Conservation (phyloP, 2,888 invertebrate genomes). For the Meiosimyza decipiens region DNA sequence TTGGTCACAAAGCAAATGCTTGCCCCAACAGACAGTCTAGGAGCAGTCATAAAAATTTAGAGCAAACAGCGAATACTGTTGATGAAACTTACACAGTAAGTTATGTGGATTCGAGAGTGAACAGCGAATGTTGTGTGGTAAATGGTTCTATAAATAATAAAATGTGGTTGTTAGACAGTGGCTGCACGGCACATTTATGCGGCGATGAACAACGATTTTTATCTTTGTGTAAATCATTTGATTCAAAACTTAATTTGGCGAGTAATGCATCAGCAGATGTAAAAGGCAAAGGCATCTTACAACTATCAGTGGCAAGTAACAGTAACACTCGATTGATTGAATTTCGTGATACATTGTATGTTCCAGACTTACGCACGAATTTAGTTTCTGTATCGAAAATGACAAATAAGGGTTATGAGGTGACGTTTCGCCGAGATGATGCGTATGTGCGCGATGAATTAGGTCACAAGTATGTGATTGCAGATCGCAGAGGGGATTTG, state of each 20-base stretch:
- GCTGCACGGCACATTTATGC: too few species aligned
- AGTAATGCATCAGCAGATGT: slow-evolving; percentile 36
- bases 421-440: slow-evolving; percentile 35
- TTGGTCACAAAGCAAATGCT: slow-evolving; percentile 9
- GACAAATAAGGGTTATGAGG: too few species aligned
- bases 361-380: slow-evolving; percentile 37
- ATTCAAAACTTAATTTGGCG: slow-evolving; percentile 34
- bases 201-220: slow-evolving; percentile 1
- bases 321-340: slow-evolving; percentile 32
- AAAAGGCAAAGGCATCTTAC: slow-evolving; percentile 34
- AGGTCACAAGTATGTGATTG: too few species aligned
- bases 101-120: too few species aligned
- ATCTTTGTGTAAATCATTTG: slow-evolving; percentile 20
- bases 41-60: too few species aligned
- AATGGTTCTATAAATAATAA: too few species aligned
- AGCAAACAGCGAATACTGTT: too few species aligned
- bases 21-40: not conserved
- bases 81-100: too few species aligned
- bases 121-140: too few species aligned
- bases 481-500: slow-evolving; percentile 37
- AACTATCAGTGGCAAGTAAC: slow-evolving; percentile 19
- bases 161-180: too few species aligned
- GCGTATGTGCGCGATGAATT: too few species aligned
- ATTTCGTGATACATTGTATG: slow-evolving; percentile 35
- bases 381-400: too few species aligned